Evolutionary conservation across 2,113 vertebrate genomes (phyloP).

Genomic region (Cacatua alba): DNA sequence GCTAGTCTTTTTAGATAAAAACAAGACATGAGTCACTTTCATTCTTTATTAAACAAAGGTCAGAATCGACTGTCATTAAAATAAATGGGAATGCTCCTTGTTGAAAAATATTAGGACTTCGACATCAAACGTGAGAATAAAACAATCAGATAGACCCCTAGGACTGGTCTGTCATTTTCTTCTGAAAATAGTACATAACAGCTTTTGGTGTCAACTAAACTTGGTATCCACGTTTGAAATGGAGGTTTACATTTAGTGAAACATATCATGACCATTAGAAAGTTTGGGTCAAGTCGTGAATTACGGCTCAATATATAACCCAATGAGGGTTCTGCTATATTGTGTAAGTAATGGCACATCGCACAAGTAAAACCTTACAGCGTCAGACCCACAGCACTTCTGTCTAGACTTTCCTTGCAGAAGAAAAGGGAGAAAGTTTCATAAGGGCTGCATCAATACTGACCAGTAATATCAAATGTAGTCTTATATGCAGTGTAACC

Average conservation of each 20-base stretch:
- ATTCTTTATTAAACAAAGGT: neutral
- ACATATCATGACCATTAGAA: neutral
- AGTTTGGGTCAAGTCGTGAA: accelerated
- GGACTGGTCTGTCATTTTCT: neutral
- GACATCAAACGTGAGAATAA: neutral
- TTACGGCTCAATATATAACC: neutral
- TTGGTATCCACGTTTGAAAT: neutral
- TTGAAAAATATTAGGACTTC: neutral
- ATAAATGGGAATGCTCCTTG: neutral
- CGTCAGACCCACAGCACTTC: neutral
- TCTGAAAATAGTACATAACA: neutral
- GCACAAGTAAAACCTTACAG: neutral
- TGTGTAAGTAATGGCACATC: neutral
- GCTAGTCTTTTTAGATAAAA: neutral
- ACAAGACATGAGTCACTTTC: neutral
- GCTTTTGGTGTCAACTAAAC: neutral
- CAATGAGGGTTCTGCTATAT: neutral
- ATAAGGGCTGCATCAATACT: neutral
- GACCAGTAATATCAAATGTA: neutral
- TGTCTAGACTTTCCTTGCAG: neutral
- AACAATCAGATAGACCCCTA: neutral
- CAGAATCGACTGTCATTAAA: neutral
- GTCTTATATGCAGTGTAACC: neutral
- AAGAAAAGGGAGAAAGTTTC: neutral
- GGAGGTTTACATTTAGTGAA: neutral